phyloP scores from a whole-genome alignment of 2,888 invertebrate species.

The Smittia sp. region DNA sequence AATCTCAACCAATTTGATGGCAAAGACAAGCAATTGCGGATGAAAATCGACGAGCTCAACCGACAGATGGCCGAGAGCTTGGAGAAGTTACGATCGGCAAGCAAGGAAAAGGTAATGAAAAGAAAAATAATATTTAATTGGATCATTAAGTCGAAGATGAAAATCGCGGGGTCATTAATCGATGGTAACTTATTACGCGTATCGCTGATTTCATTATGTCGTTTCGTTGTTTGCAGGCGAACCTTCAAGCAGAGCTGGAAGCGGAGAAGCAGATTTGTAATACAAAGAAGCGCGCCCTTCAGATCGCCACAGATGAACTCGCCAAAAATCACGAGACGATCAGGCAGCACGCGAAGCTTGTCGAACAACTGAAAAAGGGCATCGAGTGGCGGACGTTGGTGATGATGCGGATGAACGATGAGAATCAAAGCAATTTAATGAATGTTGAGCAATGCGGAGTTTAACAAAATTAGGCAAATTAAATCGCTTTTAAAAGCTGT shows the following conservation, averaged over 20 bases:
- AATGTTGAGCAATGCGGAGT: slow-evolving; percentile 10
- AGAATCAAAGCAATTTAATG: background rate
- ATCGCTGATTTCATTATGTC: background rate
- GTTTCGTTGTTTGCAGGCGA: slow-evolving; percentile 46
- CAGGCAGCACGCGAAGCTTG: slow-evolving; percentile 49
- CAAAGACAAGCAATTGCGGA: slow-evolving; percentile 36
- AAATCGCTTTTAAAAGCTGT: slow-evolving; percentile 7
- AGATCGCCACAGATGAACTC: slow-evolving; percentile 52
- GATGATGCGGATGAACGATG: slow-evolving; percentile 21
- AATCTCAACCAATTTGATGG: slow-evolving; percentile 33
- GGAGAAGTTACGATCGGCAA: slow-evolving; percentile 35
- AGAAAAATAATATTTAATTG: slow-evolving; percentile 11
- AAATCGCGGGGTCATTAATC: slow-evolving; percentile 12
- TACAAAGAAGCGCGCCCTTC: slow-evolving; percentile 50
- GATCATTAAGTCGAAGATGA: slow-evolving; percentile 1
- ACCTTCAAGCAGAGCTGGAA: slow-evolving; percentile 50
- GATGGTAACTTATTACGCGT: slow-evolving; percentile 11
- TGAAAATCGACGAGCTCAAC: slow-evolving; percentile 23
- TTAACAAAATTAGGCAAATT: slow-evolving; percentile 30
- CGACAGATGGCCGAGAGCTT: slow-evolving; percentile 32
- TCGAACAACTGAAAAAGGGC: slow-evolving; percentile 48
- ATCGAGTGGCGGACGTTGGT: slow-evolving; percentile 51
- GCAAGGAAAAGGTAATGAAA: slow-evolving; percentile 40
- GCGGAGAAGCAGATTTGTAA: slow-evolving; percentile 52
- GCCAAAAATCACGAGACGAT: slow-evolving; percentile 53